phyloP scores from a whole-genome alignment of 2,797 vertebrate genomes.

The Macrochelys suwanniensis region DNA sequence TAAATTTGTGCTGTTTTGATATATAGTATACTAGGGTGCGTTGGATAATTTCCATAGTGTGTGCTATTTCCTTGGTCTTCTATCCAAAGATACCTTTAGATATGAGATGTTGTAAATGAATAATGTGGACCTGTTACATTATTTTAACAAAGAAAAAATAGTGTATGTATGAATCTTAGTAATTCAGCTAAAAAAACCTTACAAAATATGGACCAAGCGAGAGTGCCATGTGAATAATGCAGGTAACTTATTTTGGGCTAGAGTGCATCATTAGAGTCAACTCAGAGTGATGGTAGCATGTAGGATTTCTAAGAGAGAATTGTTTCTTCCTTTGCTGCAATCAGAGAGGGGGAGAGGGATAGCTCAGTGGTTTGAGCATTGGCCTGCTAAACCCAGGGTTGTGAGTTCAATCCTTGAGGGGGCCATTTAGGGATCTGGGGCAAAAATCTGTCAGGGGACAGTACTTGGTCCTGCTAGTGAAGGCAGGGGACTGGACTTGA shows the following conservation, averaged over 20 bases:
- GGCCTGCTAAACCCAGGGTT: no score
- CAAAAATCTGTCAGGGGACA: no score
- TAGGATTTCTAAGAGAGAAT: no score
- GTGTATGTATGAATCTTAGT: background rate
- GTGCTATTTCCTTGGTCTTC: background rate
- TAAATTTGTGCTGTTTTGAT: background rate
- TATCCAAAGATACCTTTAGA: background rate
- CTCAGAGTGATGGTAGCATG: background rate
- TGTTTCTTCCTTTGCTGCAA: background rate
- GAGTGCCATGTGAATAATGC: background rate
- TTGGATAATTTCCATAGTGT: background rate
- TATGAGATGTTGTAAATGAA: background rate
- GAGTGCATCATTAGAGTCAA: background rate
- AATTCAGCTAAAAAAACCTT: background rate
- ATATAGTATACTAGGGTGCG: background rate
- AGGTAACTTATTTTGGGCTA: background rate
- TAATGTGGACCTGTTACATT: background rate
- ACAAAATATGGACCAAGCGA: background rate
- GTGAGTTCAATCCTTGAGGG: no score
- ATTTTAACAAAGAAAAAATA: no score
- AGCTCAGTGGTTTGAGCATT: no score
- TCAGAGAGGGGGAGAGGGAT: background rate
- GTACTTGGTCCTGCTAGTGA: no score
- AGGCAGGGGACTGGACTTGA: no score
- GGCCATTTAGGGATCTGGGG: no score